phyloP scores from a whole-genome alignment of 2,888 invertebrate genomes.

The Leptopilina drosophilae region DNA sequence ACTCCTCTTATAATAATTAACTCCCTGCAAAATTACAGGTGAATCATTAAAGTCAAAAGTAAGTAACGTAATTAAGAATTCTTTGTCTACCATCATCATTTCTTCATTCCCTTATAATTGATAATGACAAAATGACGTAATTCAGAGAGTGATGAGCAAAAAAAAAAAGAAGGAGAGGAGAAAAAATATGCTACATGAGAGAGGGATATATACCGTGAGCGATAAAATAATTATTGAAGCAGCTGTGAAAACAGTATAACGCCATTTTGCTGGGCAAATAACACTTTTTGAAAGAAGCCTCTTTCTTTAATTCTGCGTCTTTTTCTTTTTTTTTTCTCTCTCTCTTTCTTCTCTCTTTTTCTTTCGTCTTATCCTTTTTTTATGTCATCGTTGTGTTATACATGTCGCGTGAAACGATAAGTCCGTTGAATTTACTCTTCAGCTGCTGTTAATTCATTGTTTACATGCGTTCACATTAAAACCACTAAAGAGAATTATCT shows the following conservation, averaged over 20 bases:
- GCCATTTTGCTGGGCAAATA: neutral
- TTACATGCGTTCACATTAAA: slow-evolving; percentile 51
- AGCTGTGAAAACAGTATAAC: slow-evolving; percentile 53
- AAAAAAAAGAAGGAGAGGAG: neutral
- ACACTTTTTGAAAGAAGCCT: slow-evolving; percentile 26
- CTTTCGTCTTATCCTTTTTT: slow-evolving; percentile 19
- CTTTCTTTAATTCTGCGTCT: no score
- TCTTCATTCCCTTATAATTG: slow-evolving; percentile 19
- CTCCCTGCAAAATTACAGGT: neutral
- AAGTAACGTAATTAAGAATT: slow-evolving; percentile 17
- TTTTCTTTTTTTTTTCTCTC: no score
- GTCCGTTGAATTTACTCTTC: slow-evolving; percentile 43
- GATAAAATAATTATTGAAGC: slow-evolving; percentile 46
- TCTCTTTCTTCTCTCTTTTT: no score
- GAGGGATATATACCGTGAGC: neutral
- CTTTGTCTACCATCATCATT: slow-evolving; percentile 5
- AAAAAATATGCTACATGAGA: neutral
- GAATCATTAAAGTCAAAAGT: neutral
- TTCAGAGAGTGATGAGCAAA: neutral
- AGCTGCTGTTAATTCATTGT: slow-evolving; percentile 52
- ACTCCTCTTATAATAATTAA: neutral
- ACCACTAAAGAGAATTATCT: slow-evolving; percentile 23
- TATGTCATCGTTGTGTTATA: slow-evolving; percentile 15
- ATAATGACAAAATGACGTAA: slow-evolving; percentile 18
- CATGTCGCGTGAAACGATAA: slow-evolving; percentile 44